Evolutionary conservation across 2,888 invertebrate genomes (phyloP).

Genomic region (Zelleria hepariella): DNA sequence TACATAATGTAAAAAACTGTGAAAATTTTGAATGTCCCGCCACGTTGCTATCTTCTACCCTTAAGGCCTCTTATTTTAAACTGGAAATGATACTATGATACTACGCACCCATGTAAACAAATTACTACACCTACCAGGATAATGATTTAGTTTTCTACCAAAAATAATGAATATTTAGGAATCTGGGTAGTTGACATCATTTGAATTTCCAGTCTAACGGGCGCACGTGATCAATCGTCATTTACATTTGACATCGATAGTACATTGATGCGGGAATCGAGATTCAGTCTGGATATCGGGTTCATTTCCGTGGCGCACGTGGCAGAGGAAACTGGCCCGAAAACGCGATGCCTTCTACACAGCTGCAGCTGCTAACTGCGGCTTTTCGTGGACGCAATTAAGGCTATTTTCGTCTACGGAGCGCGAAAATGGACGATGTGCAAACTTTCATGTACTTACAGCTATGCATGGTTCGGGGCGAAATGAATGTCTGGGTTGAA

Average conservation of each 20-base stretch:
- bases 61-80: no score
- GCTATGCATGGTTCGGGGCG: neutral
- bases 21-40: no score
- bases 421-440: neutral
- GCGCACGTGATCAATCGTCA: neutral
- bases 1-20: no score
- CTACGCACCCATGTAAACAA: no score
- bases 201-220: neutral
- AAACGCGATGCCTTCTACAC: neutral
- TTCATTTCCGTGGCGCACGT: constrained; percentile 20
- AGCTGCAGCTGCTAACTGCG: neutral
- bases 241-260: neutral
- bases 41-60: no score
- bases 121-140: no score
- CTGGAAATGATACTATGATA: no score
- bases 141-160: no score
- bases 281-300: constrained; percentile 16
- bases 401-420: neutral
- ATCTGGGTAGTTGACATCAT: no score
- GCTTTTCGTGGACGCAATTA: neutral
- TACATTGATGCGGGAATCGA: neutral
- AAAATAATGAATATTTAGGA: no score
- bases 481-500: neutral
- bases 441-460: no score
- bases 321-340: constrained; percentile 6